A percentile compares a stretch with the other conserved stretches of the same genome.
Evolutionary conservation across 2,797 vertebrate species (phyloP).

Genomic region (Argentina silus): DNA sequence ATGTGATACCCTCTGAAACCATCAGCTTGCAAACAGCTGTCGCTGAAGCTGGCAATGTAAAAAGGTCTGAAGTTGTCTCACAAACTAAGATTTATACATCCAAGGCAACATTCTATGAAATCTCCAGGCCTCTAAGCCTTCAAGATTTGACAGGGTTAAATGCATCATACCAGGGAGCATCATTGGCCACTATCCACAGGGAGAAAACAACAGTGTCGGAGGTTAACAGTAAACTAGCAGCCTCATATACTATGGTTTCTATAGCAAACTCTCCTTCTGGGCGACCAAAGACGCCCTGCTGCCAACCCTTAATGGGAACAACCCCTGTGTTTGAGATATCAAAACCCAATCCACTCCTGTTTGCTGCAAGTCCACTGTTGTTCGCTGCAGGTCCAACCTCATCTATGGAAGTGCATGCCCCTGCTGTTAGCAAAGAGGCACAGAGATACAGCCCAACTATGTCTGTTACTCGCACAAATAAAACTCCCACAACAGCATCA

Average conservation of each 20-base stretch:
- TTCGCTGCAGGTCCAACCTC: conserved; percentile 48
- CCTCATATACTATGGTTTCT: conserved; percentile 32
- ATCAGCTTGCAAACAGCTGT: conserved; percentile 58
- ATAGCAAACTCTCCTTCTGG: conserved; percentile 42
- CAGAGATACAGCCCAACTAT: conserved; percentile 33
- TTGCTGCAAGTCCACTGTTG: conserved; percentile 59
- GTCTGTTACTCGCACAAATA: conserved; percentile 25
- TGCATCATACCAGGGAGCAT: conserved; percentile 41
- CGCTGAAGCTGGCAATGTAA: conserved; percentile 46
- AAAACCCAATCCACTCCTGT: conserved; percentile 67
- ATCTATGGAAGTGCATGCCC: conserved; percentile 46
- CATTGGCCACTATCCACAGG: conserved; percentile 31
- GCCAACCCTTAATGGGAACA: conserved; percentile 50
- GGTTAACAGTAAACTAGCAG: conserved; percentile 34
- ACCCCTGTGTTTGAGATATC: conserved; percentile 71
- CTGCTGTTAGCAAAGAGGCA: conserved; percentile 27
- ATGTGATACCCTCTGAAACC: conserved; percentile 51
- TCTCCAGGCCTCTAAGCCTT: conserved; percentile 68
- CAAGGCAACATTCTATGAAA: conserved; percentile 76
- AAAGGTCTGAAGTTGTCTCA: conserved; percentile 30
- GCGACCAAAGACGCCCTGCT: conserved; percentile 63
- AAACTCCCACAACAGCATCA: conserved; percentile 24
- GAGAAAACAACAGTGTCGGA: conserved; percentile 41
- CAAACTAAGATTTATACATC: conserved; percentile 73
- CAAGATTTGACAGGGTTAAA: conserved; percentile 60